Evolutionary conservation across 2,113 vertebrate species (phyloP).

Genomic region (Brachyhypopomus gauderio): DNA sequence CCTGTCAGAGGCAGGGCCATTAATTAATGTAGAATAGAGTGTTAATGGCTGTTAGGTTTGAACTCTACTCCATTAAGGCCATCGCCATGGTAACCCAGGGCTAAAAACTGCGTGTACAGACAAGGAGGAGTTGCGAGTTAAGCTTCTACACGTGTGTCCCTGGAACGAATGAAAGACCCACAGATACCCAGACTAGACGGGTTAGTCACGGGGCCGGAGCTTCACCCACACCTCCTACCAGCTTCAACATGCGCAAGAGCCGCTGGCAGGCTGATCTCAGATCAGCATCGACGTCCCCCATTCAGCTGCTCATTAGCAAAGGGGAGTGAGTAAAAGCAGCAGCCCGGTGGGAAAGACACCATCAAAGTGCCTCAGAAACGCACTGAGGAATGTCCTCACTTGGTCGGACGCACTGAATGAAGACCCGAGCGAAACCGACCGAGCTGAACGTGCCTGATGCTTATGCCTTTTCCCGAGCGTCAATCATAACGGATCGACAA

Average conservation of each 20-base stretch:
- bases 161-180: constrained; percentile 18
- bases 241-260: background rate
- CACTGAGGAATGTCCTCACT: background rate
- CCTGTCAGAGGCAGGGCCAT: constrained; percentile 32
- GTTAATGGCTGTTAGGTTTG: constrained; percentile 25
- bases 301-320: background rate
- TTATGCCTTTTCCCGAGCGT: too few species aligned
- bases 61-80: constrained; percentile 29
- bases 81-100: constrained; percentile 35
- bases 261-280: background rate
- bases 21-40: constrained; percentile 45
- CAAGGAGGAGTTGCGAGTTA: background rate
- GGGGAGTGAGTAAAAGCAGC: background rate
- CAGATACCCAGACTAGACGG: constrained; percentile 6
- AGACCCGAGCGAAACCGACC: too few species aligned
- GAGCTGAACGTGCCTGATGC: too few species aligned
- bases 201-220: background rate
- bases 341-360: background rate
- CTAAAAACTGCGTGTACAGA: constrained; percentile 21
- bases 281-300: background rate
- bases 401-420: background rate
- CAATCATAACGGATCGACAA: too few species aligned
- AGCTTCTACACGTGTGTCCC: background rate
- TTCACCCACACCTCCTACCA: background rate
- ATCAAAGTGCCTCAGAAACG: background rate